Evolutionary conservation across 2,113 vertebrate species (phyloP), one percentile per base, ranked within the genome.

Genomic region (Gambusia holbrooki): DNA sequence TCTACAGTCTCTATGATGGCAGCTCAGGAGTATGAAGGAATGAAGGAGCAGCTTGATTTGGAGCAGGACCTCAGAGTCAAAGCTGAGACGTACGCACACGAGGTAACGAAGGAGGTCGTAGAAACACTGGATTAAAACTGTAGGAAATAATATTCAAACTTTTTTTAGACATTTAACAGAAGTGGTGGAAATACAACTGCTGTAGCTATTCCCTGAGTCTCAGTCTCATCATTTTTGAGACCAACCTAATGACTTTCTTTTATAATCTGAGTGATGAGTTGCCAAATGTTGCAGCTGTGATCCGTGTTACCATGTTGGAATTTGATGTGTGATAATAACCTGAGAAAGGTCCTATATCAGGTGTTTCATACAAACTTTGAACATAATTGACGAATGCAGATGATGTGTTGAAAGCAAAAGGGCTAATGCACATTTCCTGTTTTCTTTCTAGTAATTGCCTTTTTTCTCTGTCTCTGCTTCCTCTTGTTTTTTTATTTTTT

Each of bases 41-140:
- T 95, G 87, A 93, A 90, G 89, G 94, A 95, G 3, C 92, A 95
- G 86, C 91, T 95, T n/a, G 92, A 94, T 71, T 65, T 95, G 92
- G 94, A 95, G 89, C 93, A 94, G 86, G 94, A 65, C 79, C 92
- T 95, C 27, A 84, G 95, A 73, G 92, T 92, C 78, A 92, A 91
- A 80, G 94, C 95, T 1, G 95, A 95, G 84, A 91, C 87, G 7
- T 95, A 90, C 19, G 95, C 95, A 25, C 94, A 95, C 6, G 93
- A 95, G 94, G 95, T 95, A 80, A 51, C 74, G n/a, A 33, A 58
- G 27, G 2, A 3, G 0, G 5, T 45, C 5, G 13, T 28, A 40
- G n/a, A 60, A 64, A 64, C 9, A 30, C 14, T 33, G 30, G 30
- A 22, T 54, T 54, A 58, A 48, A 58, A 58, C 51, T 25, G 51